Evolutionary conservation across 2,113 vertebrate species (phyloP).

Genomic region (Cheirogaleus medius): DNA sequence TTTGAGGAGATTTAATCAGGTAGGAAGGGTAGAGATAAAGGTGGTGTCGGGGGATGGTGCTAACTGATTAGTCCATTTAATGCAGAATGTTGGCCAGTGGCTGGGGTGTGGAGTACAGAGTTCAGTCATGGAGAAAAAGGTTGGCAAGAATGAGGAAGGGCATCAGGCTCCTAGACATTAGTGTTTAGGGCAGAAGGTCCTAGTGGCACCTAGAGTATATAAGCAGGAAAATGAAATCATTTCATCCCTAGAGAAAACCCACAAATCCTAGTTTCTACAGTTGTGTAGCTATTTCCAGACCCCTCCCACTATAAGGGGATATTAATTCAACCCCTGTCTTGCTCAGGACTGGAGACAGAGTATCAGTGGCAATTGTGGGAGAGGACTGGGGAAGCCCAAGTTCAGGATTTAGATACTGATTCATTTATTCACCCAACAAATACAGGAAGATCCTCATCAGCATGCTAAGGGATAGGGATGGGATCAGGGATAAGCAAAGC

Average conservation of each 20-base stretch:
- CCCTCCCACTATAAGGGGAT: not conserved
- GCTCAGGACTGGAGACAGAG: not conserved
- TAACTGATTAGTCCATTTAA: not conserved
- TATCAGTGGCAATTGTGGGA: not conserved
- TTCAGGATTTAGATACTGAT: not conserved
- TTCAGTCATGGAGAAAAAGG: not conserved
- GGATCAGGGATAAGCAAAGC: not conserved
- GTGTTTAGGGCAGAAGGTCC: not conserved
- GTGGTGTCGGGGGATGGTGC: not conserved
- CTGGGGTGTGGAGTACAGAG: not conserved
- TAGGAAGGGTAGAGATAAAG: slow-evolving; percentile 38
- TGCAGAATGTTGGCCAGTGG: not conserved
- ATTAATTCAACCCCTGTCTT: not conserved
- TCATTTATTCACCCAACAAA: not conserved
- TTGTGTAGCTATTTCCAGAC: not conserved
- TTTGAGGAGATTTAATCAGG: slow-evolving; percentile 54
- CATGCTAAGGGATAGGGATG: not conserved
- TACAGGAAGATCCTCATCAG: not conserved
- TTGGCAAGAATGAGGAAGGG: not conserved
- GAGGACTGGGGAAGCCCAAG: not conserved
- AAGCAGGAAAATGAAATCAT: not conserved
- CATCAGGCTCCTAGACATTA: not conserved
- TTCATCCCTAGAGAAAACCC: not conserved
- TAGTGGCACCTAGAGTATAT: not conserved
- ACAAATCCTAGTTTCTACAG: not conserved